Evolutionary conservation across 2,888 invertebrate genomes (phyloP).

Genomic region (Cryptus viduatorius): DNA sequence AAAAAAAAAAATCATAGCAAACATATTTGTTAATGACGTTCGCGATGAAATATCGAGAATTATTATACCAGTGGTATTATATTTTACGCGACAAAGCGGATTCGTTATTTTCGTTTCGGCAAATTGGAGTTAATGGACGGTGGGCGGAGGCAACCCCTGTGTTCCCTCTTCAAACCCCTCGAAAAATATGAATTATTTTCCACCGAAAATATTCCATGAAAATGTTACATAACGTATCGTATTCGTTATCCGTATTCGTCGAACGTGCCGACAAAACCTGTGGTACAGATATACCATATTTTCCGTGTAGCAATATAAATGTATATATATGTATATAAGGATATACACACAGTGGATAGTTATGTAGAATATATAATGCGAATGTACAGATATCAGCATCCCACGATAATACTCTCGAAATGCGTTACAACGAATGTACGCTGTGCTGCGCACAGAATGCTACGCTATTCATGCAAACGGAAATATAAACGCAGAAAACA

Average conservation of each 20-base stretch:
- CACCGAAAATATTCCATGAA: background rate
- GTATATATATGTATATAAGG: constrained; percentile 11
- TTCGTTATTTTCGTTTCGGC: constrained; percentile 55
- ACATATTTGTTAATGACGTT: constrained; percentile 47
- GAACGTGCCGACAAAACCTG: constrained; percentile 33
- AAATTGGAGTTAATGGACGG: constrained; percentile 59
- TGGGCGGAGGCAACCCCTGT: background rate
- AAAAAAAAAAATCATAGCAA: constrained; percentile 7
- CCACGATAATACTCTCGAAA: constrained; percentile 41
- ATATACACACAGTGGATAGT: background rate
- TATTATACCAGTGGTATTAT: constrained; percentile 45
- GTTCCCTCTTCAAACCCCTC: background rate
- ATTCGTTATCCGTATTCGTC: constrained; percentile 37
- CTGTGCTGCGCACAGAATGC: constrained; percentile 54
- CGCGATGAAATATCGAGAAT: constrained; percentile 42
- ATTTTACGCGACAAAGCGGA: constrained; percentile 51
- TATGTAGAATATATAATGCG: constrained; percentile 3
- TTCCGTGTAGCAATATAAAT: background rate
- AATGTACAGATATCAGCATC: constrained; percentile 53
- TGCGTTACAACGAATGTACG: constrained; percentile 53
- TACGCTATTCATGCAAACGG: constrained; percentile 50
- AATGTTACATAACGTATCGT: constrained; percentile 33
- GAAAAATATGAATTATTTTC: constrained; percentile 37
- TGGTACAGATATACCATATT: background rate
- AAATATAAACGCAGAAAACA: constrained; percentile 6